Evolutionary conservation across 2,888 invertebrate genomes (phyloP).

Genomic region (Plagodis pulveraria): DNA sequence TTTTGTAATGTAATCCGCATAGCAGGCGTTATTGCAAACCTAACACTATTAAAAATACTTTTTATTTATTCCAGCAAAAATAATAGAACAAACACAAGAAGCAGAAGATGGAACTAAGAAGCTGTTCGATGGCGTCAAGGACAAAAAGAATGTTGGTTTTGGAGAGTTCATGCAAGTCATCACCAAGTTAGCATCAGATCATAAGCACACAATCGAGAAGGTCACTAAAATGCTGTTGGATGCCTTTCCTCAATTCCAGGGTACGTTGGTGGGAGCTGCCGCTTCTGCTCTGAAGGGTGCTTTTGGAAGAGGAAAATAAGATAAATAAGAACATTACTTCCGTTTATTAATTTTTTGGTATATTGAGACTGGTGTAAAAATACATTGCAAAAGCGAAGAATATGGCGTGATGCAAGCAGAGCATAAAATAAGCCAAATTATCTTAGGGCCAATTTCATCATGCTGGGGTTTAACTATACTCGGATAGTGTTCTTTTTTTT

Average conservation of each 20-base stretch:
- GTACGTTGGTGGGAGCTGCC: not conserved
- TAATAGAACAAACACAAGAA: slow-evolving; percentile 30
- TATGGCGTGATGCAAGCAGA: too few species aligned
- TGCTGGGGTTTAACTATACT: too few species aligned
- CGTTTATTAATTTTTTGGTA: too few species aligned
- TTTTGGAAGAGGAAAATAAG: not conserved
- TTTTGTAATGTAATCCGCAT: too few species aligned
- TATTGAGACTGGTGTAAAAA: too few species aligned
- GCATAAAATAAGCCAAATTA: too few species aligned
- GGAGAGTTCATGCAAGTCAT: slow-evolving; percentile 30
- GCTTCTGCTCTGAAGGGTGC: not conserved
- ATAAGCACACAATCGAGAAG: not conserved
- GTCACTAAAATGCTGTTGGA: not conserved
- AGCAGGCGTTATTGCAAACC: too few species aligned
- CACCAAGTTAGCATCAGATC: slow-evolving; percentile 4
- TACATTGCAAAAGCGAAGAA: too few species aligned
- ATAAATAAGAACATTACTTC: too few species aligned
- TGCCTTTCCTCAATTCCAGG: not conserved
- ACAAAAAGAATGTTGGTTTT: slow-evolving; percentile 19
- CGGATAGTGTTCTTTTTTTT: too few species aligned
- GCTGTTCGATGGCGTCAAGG: slow-evolving; percentile 21
- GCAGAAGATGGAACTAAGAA: slow-evolving; percentile 24
- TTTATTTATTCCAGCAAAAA: slow-evolving; percentile 27
- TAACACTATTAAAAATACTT: too few species aligned
- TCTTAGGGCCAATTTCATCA: too few species aligned